Evolutionary conservation across 2,888 invertebrate species (phyloP).

Genomic region (Tenthredo mesomela): DNA sequence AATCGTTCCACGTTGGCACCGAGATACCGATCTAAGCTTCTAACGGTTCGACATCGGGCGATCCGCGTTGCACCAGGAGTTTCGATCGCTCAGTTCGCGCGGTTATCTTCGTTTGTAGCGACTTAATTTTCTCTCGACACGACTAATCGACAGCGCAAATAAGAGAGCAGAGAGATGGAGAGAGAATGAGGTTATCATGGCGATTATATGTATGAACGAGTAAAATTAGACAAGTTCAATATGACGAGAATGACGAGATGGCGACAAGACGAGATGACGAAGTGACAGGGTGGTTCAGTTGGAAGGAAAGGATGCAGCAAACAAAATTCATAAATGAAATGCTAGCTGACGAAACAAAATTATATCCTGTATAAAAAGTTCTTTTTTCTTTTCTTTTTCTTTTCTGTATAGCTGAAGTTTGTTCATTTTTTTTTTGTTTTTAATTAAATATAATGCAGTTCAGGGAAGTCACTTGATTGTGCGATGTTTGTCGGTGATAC

Average conservation of each 20-base stretch:
- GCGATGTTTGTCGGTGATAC: constrained; percentile 60
- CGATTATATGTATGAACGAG: constrained; percentile 25
- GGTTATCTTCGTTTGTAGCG: constrained; percentile 92
- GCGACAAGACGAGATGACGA: constrained; percentile 56
- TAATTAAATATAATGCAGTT: constrained; percentile 26
- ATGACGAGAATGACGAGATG: constrained; percentile 55
- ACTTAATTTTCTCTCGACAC: constrained; percentile 91
- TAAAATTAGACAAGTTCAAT: constrained; percentile 57
- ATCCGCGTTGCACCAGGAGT: constrained; percentile 91
- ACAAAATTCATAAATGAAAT: constrained; percentile 74
- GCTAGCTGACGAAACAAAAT: constrained; percentile 66
- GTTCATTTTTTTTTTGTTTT: constrained; percentile 36
- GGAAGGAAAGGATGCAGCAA: constrained; percentile 69
- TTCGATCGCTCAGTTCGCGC: constrained; percentile 94
- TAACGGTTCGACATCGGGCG: constrained; percentile 89
- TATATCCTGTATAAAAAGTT: constrained; percentile 60
- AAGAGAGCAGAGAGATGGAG: constrained; percentile 63
- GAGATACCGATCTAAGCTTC: constrained; percentile 80
- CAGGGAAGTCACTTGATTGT: constrained; percentile 66
- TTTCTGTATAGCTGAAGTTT: constrained; percentile 49
- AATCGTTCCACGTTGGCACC: constrained; percentile 38
- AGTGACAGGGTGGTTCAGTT: constrained; percentile 55
- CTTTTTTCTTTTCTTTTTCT: constrained; percentile 41
- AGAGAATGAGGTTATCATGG: constrained; percentile 52
- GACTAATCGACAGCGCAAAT: constrained; percentile 57